A percentile compares a stretch with the other conserved stretches of the same genome.
Evolutionary conservation across 2,113 vertebrate species (phyloP).

Genomic region (Rhagologus leucostigma): DNA sequence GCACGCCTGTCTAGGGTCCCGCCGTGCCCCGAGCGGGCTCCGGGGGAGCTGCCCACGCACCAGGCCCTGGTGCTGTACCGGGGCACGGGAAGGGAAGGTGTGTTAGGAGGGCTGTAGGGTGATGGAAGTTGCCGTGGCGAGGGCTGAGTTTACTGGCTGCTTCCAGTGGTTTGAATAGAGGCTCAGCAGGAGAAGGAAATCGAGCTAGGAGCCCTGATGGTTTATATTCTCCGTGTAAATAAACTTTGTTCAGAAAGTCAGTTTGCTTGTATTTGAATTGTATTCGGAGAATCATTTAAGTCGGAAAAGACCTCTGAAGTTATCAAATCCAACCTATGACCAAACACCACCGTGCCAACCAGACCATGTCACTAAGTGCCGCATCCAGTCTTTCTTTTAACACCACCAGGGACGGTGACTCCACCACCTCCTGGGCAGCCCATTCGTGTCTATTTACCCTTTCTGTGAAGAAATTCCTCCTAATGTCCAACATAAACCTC

Average conservation of each 20-base stretch:
- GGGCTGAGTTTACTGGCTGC: neutral
- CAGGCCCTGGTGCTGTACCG: too few relatives aligned
- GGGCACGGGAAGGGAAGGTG: neutral
- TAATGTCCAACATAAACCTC: neutral
- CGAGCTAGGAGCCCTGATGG: neutral
- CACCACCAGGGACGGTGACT: rapidly evolving
- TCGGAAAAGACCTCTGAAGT: neutral
- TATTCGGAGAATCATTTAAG: neutral
- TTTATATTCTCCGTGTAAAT: constrained; percentile 5
- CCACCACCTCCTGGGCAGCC: neutral
- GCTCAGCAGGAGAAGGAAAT: neutral
- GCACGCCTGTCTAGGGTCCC: neutral
- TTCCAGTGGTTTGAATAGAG: neutral
- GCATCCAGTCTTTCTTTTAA: neutral
- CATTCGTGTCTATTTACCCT: rapidly evolving
- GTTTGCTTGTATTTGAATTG: neutral
- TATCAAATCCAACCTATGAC: neutral
- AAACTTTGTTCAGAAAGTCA: neutral
- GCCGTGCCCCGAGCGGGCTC: neutral
- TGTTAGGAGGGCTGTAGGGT: rapidly evolving
- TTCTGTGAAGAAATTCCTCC: neutral
- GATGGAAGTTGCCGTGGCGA: rapidly evolving
- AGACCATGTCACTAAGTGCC: neutral
- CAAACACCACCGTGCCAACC: rapidly evolving
- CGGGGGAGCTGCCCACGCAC: rapidly evolving